Conservation (phyloP, 2,113 vertebrate genomes). For the Trachemys scripta region DNA sequence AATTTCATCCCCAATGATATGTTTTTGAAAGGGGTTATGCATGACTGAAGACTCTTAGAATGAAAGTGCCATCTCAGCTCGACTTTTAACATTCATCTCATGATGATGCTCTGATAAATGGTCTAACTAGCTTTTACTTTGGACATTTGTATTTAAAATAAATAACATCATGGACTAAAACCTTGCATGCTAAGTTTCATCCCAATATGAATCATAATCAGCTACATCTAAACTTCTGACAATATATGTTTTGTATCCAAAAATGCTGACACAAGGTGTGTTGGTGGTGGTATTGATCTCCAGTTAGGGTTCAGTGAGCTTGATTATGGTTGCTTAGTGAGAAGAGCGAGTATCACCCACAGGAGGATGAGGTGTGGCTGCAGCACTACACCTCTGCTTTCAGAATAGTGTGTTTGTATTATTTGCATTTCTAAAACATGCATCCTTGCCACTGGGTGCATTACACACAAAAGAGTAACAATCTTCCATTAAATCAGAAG, state of each 20-base stretch:
- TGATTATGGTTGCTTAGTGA: not conserved
- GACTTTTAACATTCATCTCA: not conserved
- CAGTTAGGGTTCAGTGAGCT: accelerated
- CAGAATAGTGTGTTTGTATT: not conserved
- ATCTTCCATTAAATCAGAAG: not conserved
- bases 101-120: not conserved
- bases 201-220: accelerated
- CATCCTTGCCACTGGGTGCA: not conserved
- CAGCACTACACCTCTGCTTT: not conserved
- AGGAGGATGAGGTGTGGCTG: not conserved
- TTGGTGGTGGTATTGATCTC: accelerated
- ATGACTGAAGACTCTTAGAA: not conserved
- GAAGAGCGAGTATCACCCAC: accelerated
- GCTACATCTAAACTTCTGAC: not conserved
- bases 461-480: not conserved
- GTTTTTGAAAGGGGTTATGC: not conserved
- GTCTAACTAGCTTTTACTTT: not conserved
- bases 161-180: not conserved
- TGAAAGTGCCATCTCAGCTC: not conserved
- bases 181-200: not conserved
- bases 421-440: not conserved
- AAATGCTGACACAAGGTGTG: accelerated
- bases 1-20: not conserved
- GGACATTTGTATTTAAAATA: not conserved
- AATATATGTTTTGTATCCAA: not conserved